Evolutionary conservation across 2,888 invertebrate species (phyloP).

Genomic region (Drosophila nr. medialis): DNA sequence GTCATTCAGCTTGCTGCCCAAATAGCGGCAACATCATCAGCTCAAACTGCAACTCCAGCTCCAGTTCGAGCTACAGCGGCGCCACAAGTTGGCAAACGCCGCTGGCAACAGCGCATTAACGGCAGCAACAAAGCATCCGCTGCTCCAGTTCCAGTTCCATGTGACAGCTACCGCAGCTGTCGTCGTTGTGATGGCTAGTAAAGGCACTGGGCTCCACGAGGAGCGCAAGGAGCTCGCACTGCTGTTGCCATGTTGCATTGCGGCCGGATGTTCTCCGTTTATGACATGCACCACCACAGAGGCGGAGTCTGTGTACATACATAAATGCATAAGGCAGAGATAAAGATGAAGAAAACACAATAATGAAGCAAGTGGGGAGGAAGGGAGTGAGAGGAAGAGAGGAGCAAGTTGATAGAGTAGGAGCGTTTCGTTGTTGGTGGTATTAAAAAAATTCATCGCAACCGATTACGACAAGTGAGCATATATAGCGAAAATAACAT

Average conservation of each 20-base stretch:
- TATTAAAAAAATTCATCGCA: background rate
- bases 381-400: background rate
- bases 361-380: background rate
- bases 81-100: slow-evolving; percentile 34
- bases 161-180: slow-evolving; percentile 65
- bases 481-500: background rate
- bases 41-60: slow-evolving; percentile 47
- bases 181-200: slow-evolving; percentile 64
- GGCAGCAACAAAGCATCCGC: slow-evolving; percentile 43
- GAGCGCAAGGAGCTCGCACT: slow-evolving; percentile 80
- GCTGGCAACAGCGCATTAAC: slow-evolving; percentile 30
- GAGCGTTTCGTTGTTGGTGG: background rate
- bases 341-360: slow-evolving; percentile 15
- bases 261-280: slow-evolving; percentile 90
- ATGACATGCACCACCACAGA: slow-evolving; percentile 93
- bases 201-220: slow-evolving; percentile 66
- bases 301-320: slow-evolving; percentile 88
- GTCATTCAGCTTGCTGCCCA: slow-evolving; percentile 46
- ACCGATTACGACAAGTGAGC: background rate
- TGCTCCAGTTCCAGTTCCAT: slow-evolving; percentile 59
- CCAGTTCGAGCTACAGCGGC: slow-evolving; percentile 12
- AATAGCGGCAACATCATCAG: slow-evolving; percentile 50
- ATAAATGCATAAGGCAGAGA: slow-evolving; percentile 29
- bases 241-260: slow-evolving; percentile 87
- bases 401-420: background rate